Evolutionary conservation across 2,797 vertebrate species (phyloP).

Genomic region (Arctocebus calabarensis): DNA sequence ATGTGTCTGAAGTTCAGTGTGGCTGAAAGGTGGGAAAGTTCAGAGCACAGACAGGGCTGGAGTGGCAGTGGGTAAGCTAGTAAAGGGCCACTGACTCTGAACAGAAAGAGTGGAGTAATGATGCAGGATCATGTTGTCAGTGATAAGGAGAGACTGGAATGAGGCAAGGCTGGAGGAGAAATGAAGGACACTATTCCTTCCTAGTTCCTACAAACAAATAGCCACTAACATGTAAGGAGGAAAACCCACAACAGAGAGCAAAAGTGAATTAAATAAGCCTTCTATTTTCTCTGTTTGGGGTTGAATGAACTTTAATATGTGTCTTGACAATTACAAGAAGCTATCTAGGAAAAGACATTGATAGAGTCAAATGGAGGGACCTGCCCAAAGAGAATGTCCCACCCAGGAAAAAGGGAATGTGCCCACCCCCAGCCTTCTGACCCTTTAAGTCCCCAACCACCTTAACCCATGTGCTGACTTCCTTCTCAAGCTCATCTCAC

Average conservation of each 20-base stretch:
- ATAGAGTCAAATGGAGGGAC: no score
- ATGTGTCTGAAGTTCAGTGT: background rate
- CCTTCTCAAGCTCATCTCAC: no score
- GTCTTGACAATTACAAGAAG: background rate
- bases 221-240: background rate
- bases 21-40: background rate
- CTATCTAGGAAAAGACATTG: background rate
- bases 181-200: background rate
- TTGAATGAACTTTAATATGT: slow-evolving; percentile 13
- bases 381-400: no score
- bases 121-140: background rate
- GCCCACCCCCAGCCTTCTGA: no score
- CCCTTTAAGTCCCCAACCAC: no score
- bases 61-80: background rate
- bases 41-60: background rate
- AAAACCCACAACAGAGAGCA: background rate
- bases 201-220: background rate
- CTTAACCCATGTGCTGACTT: no score
- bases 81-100: background rate
- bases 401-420: no score
- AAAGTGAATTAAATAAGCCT: background rate
- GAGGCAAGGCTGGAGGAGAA: background rate
- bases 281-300: background rate
- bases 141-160: background rate
- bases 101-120: background rate